Conservation (phyloP, 2,797 vertebrate genomes). For the Argentina silus region DNA sequence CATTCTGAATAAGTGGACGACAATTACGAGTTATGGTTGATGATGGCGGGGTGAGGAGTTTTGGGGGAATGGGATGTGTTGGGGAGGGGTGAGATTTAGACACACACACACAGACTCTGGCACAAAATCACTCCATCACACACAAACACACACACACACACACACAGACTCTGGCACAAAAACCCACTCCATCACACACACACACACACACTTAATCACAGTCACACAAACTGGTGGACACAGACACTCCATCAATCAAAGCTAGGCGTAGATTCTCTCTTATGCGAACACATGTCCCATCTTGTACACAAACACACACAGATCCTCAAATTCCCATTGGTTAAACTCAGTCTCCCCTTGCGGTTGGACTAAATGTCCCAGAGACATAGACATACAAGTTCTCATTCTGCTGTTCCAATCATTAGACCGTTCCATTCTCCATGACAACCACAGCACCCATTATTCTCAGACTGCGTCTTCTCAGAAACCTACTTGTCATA, state of each 20-base stretch:
- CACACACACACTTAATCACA: background rate
- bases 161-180: conserved; percentile 3
- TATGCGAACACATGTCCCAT: conserved; percentile 38
- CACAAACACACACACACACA: background rate
- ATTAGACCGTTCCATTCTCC: too few species aligned
- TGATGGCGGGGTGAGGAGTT: conserved; percentile 59
- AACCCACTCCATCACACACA: conserved; percentile 15
- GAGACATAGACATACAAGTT: conserved; percentile 10
- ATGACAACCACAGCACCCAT: conserved; percentile 17
- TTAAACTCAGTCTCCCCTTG: conserved; percentile 1
- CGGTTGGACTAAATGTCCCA: conserved; percentile 11
- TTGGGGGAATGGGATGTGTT: background rate
- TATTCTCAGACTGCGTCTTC: conserved; percentile 32
- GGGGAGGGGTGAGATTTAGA: conserved; percentile 33
- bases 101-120: background rate
- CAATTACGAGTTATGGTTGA: conserved; percentile 72
- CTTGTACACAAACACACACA: conserved; percentile 35
- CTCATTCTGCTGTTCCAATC: too few species aligned
- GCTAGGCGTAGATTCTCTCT: conserved; percentile 33
- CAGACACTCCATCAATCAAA: background rate
- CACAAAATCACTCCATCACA: conserved; percentile 11
- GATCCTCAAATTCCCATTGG: conserved; percentile 35
- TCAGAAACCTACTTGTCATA: conserved; percentile 4
- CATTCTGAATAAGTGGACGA: conserved; percentile 61
- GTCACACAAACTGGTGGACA: conserved; percentile 16